Conservation (phyloP, 2,888 invertebrate species). For the Trachelus troglodyta region DNA sequence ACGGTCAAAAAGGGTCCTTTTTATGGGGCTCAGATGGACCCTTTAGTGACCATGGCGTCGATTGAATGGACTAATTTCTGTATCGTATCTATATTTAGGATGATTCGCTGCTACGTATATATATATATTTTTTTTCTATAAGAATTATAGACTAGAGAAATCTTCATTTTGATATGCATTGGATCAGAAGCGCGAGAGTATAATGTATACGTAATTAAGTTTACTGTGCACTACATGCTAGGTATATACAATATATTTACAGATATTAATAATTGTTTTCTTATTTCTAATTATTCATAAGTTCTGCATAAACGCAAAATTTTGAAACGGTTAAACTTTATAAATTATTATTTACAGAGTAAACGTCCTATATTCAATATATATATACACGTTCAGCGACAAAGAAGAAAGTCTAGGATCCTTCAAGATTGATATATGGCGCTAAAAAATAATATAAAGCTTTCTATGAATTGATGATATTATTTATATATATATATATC, state of each 20-base stretch:
- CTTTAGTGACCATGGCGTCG: slow-evolving; percentile 6
- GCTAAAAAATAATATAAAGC: neutral
- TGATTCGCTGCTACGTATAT: neutral
- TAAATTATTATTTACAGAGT: neutral
- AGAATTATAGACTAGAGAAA: neutral
- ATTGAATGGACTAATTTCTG: neutral
- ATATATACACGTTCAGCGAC: neutral
- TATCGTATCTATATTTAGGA: neutral
- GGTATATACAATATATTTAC: neutral
- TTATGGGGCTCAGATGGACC: slow-evolving; percentile 15
- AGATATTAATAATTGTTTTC: neutral
- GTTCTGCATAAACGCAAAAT: neutral
- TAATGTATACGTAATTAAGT: neutral
- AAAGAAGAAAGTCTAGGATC: neutral
- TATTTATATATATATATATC: neutral
- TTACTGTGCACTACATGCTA: neutral
- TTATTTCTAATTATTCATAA: neutral
- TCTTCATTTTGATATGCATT: neutral
- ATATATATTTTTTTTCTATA: neutral
- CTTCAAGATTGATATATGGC: neutral
- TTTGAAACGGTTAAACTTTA: neutral
- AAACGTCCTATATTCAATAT: neutral
- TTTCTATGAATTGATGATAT: neutral
- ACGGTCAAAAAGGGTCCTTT: slow-evolving; percentile 12
- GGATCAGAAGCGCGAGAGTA: neutral